These are phyloP conservation scores for Melanogrammus aeglefinus DNA, from an alignment of 2,797 vertebrate species.

Conservation along the genomic window DNA sequence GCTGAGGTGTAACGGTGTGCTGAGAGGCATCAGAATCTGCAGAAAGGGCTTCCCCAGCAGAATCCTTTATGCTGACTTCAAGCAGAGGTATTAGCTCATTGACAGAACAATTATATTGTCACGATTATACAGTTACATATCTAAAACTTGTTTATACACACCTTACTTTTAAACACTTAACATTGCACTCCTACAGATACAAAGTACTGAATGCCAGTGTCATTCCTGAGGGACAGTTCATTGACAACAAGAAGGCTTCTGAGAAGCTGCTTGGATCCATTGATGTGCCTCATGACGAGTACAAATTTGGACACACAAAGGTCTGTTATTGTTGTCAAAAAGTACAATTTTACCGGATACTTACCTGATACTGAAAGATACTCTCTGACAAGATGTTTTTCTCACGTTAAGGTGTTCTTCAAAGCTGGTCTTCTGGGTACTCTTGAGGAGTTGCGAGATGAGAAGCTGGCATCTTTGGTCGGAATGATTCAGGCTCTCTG, in stretches of 20 bases:
- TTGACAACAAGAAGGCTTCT: slow-evolving; percentile 13
- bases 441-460: slow-evolving; percentile 85
- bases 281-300: slow-evolving; percentile 68
- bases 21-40: slow-evolving; percentile 87
- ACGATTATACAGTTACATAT: not conserved
- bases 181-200: slow-evolving; percentile 3
- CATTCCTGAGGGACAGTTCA: slow-evolving; percentile 10
- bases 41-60: slow-evolving; percentile 84
- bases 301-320: slow-evolving; percentile 81
- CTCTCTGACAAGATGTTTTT: slow-evolving; percentile 23
- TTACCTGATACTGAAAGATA: not conserved
- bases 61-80: slow-evolving; percentile 83
- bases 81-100: slow-evolving; percentile 73
- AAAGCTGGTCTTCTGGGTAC: slow-evolving; percentile 82
- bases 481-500: slow-evolving; percentile 78
- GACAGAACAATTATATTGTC: not conserved
- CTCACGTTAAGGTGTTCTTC: slow-evolving; percentile 77
- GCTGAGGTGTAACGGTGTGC: slow-evolving; percentile 82
- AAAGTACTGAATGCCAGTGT: slow-evolving; percentile 14
- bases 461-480: slow-evolving; percentile 77
- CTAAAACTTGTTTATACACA: not conserved
- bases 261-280: slow-evolving; percentile 7
- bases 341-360: not conserved
- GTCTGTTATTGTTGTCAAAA: slow-evolving; percentile 25
- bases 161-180: not conserved